Evolutionary conservation across 2,888 invertebrate species (phyloP), one percentile per base, ranked within the genome.

Genomic region (Eurytoma californica): DNA sequence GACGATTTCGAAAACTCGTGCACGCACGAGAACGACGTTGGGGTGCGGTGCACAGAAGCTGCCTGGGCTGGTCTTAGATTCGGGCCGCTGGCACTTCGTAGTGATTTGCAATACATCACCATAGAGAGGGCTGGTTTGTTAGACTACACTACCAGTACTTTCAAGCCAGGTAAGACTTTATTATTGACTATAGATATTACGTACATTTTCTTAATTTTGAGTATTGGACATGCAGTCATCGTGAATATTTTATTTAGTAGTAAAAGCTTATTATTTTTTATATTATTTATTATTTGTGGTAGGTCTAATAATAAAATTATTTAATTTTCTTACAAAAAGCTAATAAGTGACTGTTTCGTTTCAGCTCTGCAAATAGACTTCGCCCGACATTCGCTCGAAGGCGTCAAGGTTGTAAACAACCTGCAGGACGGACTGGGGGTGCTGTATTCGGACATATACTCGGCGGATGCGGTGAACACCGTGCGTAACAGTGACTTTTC

Each of bases 11-110:
- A 97, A 90, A 95, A 97, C 90, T 96, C 96, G 1, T 98, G 97
- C 87, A 93, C 93, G 0, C 97, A 97, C 86, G 95, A 96, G 47
- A 94, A 95, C 87, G 97, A 97, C 87, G 97, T 97, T 14, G 97
- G 97, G 0, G 92, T 98, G 55, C 92, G 96, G 82, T 98, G 98
- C 87, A 96, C 97, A 83, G 95, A 96, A 85, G 95, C 96, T 0
- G 96, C 96, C 53, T 98, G 98, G 98, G 97, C 98, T 0, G 98
- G 98, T 0, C 91, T 98, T 0, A 92, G 98, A 83, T 95, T 98
- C 84, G 97, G 98, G 58, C 96, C 97, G 75, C 92, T 97, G 73
- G 95, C 98, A 0, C 96, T 97, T 87, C 92, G 97, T 84, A 95
- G 96, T 24, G 96, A 97, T 87, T 92, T 98, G 81, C 97, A 97